A percentile compares a stretch with the other conserved stretches of the same genome.
These are phyloP conservation scores for Acanthurus lineatus DNA, from an alignment of 2,797 vertebrate genomes.

Conservation along the genomic window DNA sequence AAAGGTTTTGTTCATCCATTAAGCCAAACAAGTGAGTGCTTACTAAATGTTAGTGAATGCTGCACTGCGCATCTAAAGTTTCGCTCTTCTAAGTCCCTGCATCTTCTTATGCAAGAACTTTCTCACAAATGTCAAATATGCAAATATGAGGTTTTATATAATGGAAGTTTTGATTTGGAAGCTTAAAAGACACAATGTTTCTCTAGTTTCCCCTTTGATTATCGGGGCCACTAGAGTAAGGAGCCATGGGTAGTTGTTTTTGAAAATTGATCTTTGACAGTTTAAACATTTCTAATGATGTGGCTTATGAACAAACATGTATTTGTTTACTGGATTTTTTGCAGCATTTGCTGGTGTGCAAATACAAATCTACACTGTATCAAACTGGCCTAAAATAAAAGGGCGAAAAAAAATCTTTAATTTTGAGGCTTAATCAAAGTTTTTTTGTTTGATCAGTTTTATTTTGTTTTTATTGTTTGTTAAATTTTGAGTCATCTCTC, in stretches of 20 bases:
- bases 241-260: slow-evolving; percentile 3
- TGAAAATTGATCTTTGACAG: slow-evolving; percentile 36
- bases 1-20: slow-evolving; percentile 76
- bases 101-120: slow-evolving; percentile 28
- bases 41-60: slow-evolving; percentile 56
- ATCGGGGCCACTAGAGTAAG: neutral
- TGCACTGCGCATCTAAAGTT: slow-evolving; percentile 50
- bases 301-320: neutral
- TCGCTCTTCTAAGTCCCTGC: slow-evolving; percentile 15
- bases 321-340: neutral
- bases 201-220: slow-evolving; percentile 3
- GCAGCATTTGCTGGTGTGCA: slow-evolving; percentile 1
- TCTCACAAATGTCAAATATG: slow-evolving; percentile 26
- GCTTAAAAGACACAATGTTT: slow-evolving; percentile 5
- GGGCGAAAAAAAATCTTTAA: neutral
- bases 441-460: too few species aligned
- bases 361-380: slow-evolving; percentile 10
- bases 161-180: neutral
- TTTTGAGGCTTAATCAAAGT: too few species aligned
- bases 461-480: too few species aligned
- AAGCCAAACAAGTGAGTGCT: slow-evolving; percentile 45
- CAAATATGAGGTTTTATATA: slow-evolving; percentile 19
- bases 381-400: slow-evolving; percentile 7
- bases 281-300: neutral
- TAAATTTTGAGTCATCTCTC: too few species aligned